Evolutionary conservation across 2,888 invertebrate species (phyloP).

Genomic region (Standfussiana lucernea): DNA sequence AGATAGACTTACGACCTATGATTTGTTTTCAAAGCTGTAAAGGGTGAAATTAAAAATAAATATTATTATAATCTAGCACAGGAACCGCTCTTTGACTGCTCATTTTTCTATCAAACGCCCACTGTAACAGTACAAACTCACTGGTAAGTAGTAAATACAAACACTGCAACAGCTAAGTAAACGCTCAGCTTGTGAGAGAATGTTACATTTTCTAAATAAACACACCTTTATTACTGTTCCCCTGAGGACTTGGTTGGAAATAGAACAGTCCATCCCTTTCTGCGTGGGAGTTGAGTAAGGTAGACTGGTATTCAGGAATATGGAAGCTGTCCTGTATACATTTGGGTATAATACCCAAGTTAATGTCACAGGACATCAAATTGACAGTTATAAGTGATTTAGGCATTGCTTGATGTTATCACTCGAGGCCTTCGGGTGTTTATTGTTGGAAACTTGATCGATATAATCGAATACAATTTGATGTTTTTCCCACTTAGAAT

Average conservation of each 20-base stretch:
- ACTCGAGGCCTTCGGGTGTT: not conserved
- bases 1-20: not conserved
- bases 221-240: slow-evolving; percentile 1
- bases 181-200: slow-evolving; percentile 1
- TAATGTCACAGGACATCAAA: not conserved
- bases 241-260: slow-evolving; percentile 1
- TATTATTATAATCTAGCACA: slow-evolving; percentile 8
- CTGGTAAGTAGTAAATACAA: slow-evolving; percentile 23
- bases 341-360: slow-evolving; percentile 11
- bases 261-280: slow-evolving; percentile 22
- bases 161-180: not conserved
- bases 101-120: not conserved
- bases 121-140: slow-evolving; percentile 3
- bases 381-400: not conserved
- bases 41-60: not conserved
- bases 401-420: not conserved
- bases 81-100: not conserved
- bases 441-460: not conserved
- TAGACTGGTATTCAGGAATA: slow-evolving; percentile 3
- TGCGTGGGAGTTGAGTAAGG: slow-evolving; percentile 39
- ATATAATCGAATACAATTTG: no score
- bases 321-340: slow-evolving; percentile 8
- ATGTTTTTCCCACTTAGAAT: not conserved
- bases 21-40: not conserved
- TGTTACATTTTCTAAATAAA: slow-evolving; percentile 20